Conservation (phyloP, 2,113 vertebrate genomes). For the Melanotaenia duboulayi region DNA sequence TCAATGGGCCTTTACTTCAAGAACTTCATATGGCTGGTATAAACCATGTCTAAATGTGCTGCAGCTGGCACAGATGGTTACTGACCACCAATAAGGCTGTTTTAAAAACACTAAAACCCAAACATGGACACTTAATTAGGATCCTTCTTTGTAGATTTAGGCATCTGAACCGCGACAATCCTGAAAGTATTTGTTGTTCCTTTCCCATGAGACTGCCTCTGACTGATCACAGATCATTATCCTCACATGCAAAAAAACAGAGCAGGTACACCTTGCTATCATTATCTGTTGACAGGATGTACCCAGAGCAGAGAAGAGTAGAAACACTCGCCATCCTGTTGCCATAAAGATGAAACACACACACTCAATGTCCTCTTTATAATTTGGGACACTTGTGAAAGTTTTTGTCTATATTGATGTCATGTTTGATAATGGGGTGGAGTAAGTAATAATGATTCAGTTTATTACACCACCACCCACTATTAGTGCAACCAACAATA, state of each 20-base stretch:
- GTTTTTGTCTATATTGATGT: background rate
- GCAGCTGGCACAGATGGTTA: constrained; percentile 65
- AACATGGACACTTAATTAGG: constrained; percentile 58
- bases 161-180: constrained; percentile 46
- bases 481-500: background rate
- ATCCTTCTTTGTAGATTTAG: constrained; percentile 61
- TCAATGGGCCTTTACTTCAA: constrained; percentile 70
- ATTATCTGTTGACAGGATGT: constrained; percentile 49
- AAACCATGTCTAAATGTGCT: constrained; percentile 65
- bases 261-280: constrained; percentile 51
- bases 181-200: constrained; percentile 42
- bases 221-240: constrained; percentile 50
- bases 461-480: background rate
- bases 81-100: constrained; percentile 51
- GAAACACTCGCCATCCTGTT: constrained; percentile 8
- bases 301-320: background rate
- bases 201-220: constrained; percentile 30
- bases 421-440: background rate
- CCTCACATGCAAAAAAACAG: constrained; percentile 46
- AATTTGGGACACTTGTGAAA: background rate
- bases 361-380: background rate
- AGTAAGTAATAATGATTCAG: background rate
- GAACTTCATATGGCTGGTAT: constrained; percentile 57
- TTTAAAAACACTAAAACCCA: constrained; percentile 47
- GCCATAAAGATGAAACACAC: constrained; percentile 13